Percentiles rank a stretch among this genome's conserved stretches.
Evolutionary conservation across 1,140 invertebrate genomes (phyloP).

Genomic region (Papilio dardanus): DNA sequence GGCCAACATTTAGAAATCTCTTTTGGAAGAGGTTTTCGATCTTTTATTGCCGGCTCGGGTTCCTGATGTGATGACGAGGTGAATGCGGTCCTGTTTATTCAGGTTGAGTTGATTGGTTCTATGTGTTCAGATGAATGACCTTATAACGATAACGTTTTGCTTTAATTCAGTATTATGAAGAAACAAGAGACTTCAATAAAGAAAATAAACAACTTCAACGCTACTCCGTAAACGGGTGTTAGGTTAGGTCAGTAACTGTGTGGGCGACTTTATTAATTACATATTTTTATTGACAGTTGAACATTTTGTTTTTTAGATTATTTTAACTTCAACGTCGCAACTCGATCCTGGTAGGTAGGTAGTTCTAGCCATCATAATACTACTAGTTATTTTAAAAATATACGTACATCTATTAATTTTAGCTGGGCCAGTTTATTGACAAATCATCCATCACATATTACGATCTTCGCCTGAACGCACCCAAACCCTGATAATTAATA

Average conservation of each 20-base stretch:
- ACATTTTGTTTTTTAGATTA: not conserved
- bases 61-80: conserved; percentile 4
- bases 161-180: not conserved
- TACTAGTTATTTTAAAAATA: too few species aligned
- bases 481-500: conserved; percentile 30
- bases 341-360: too few species aligned
- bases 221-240: not conserved
- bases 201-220: not conserved
- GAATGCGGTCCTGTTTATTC: not conserved
- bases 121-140: not conserved
- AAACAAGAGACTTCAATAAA: not conserved
- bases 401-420: conserved; percentile 34
- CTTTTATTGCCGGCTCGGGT: conserved; percentile 16
- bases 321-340: too few species aligned
- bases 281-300: not conserved
- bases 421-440: conserved; percentile 46
- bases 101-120: not conserved
- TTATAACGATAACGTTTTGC: not conserved
- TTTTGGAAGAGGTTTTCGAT: conserved; percentile 20
- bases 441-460: conserved; percentile 56
- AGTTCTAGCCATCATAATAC: too few species aligned
- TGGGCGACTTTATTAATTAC: not conserved
- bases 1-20: conserved; percentile 28
- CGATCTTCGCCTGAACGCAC: conserved; percentile 28
- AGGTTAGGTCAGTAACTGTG: not conserved